Evolutionary conservation across 1,140 invertebrate species (phyloP).

Genomic region (Neodiprion virginianus): DNA sequence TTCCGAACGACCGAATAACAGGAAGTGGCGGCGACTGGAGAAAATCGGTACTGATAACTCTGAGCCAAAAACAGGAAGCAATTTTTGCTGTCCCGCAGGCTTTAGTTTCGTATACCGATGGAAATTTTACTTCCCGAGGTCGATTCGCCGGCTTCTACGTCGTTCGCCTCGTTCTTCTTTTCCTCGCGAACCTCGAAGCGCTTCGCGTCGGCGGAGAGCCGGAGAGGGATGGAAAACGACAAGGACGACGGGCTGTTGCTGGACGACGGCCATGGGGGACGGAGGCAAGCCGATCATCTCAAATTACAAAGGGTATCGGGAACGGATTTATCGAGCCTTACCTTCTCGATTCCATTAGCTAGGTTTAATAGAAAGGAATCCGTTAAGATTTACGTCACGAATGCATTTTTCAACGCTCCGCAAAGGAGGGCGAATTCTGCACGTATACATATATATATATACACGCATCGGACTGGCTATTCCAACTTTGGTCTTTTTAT

Average conservation of each 20-base stretch:
- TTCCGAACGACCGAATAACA: too few relatives aligned
- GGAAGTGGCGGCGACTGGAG: too few relatives aligned
- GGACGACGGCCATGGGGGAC: too few relatives aligned
- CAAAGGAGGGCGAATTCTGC: background rate
- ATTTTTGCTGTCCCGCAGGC: too few relatives aligned
- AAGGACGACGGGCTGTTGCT: background rate
- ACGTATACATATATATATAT: background rate
- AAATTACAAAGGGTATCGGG: slow-evolving; percentile 58
- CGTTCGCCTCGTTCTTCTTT: slow-evolving; percentile 28
- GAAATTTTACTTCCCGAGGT: too few relatives aligned
- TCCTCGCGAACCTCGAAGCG: slow-evolving; percentile 1
- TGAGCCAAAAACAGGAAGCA: too few relatives aligned
- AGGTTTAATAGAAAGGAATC: background rate
- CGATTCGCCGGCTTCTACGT: slow-evolving; percentile 34
- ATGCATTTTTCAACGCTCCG: background rate
- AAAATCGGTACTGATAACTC: too few relatives aligned
- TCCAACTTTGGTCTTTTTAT: too few relatives aligned
- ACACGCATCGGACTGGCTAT: too few relatives aligned
- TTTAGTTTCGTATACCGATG: too few relatives aligned
- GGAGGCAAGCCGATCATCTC: slow-evolving; percentile 52
- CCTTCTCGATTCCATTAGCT: slow-evolving; percentile 24
- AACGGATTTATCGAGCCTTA: slow-evolving; percentile 50
- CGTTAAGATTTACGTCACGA: background rate
- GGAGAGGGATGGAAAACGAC: slow-evolving; percentile 25
- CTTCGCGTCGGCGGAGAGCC: background rate